Evolutionary conservation across 2,113 vertebrate genomes (phyloP).

Genomic region (Nothoprocta pentlandii): DNA sequence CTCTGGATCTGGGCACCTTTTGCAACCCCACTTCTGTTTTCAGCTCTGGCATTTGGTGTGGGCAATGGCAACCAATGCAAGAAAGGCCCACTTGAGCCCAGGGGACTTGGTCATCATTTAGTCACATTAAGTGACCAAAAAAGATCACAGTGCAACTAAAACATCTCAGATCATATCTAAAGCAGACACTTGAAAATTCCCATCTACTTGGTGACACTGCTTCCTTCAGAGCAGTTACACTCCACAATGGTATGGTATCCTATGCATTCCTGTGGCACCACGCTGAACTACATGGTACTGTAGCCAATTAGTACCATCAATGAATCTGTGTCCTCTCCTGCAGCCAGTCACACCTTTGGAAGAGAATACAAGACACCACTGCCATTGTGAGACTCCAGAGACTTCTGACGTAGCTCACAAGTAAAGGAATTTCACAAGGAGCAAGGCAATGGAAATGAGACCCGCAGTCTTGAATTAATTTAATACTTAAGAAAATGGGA

Average conservation of each 20-base stretch:
- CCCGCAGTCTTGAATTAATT: slow-evolving; percentile 5
- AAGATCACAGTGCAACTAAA: background rate
- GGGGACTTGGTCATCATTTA: background rate
- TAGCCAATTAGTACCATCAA: background rate
- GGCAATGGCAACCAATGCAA: background rate
- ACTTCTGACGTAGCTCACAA: slow-evolving; percentile 35
- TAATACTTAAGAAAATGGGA: slow-evolving; percentile 17
- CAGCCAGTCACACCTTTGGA: slow-evolving; percentile 20
- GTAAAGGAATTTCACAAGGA: slow-evolving; percentile 57
- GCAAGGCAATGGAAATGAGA: background rate
- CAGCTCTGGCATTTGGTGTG: background rate
- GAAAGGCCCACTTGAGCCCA: background rate
- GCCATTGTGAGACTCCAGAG: slow-evolving; percentile 35
- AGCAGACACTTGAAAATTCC: background rate
- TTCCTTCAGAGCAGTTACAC: slow-evolving; percentile 4
- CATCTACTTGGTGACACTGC: background rate
- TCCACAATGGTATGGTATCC: too few species aligned
- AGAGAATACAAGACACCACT: slow-evolving; percentile 28
- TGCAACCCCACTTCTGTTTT: background rate
- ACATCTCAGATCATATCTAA: background rate
- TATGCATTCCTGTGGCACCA: background rate
- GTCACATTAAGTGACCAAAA: background rate
- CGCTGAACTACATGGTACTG: background rate
- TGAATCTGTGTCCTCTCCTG: background rate
- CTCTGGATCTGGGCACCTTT: background rate